A percentile compares a stretch with the other conserved stretches of the same genome.
Evolutionary conservation across 2,797 vertebrate species (phyloP).

Genomic region (Lutjanus campechanus): DNA sequence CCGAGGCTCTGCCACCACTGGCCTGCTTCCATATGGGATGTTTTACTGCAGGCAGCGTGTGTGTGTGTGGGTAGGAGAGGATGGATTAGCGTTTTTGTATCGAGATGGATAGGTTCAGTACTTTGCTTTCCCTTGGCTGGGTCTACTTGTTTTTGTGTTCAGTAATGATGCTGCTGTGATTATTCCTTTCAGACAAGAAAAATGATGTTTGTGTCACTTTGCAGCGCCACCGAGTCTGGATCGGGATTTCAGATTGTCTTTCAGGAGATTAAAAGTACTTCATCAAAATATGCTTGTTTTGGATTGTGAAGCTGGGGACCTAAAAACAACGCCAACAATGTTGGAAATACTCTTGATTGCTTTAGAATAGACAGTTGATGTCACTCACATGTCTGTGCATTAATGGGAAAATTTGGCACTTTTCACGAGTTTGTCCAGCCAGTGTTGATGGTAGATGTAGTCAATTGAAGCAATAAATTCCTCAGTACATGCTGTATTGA

Average conservation of each 20-base stretch:
- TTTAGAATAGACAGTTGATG: not conserved
- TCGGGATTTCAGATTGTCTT: conserved; percentile 12
- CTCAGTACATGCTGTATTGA: too few relatives aligned
- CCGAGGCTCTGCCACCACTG: conserved; percentile 35
- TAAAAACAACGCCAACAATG: not conserved
- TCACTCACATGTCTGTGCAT: not conserved
- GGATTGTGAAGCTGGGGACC: not conserved
- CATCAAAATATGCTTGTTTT: not conserved
- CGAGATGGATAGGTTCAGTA: conserved; percentile 40
- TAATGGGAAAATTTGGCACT: too few relatives aligned
- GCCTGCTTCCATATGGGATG: conserved; percentile 41
- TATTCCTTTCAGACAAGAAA: conserved; percentile 30
- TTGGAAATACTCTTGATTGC: not conserved
- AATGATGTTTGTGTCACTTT: conserved; percentile 22
- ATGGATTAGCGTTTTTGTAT: conserved; percentile 44
- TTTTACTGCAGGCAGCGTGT: conserved; percentile 21
- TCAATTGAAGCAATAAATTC: too few relatives aligned
- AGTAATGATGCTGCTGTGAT: conserved; percentile 22
- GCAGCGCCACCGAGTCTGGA: not conserved
- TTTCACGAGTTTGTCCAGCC: too few relatives aligned
- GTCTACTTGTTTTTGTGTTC: conserved; percentile 14
- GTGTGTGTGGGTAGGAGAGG: conserved; percentile 16
- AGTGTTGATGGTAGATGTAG: too few relatives aligned
- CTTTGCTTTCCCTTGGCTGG: conserved; percentile 25
- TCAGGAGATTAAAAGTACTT: conserved; percentile 16